phyloP scores from a whole-genome alignment of 2,797 vertebrate species.

The Eulemur mongoz region DNA sequence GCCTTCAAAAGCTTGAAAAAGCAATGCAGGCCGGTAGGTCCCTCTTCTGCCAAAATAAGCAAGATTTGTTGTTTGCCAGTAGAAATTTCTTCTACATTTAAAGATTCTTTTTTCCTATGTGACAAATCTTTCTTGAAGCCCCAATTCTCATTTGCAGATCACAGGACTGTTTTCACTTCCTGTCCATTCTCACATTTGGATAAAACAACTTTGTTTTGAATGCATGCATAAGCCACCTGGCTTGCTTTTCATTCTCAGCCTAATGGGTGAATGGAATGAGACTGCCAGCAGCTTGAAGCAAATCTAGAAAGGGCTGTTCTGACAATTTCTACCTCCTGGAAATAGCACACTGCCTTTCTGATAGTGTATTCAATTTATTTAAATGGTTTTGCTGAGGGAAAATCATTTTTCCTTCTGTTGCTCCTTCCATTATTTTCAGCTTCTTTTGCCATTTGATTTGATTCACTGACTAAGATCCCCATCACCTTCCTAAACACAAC shows the following conservation, averaged over 20 bases:
- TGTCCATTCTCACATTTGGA: slow-evolving; percentile 66
- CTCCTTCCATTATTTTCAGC: slow-evolving; percentile 24
- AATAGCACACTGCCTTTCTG: slow-evolving; percentile 55
- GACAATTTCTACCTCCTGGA: slow-evolving; percentile 56
- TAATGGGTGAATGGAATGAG: slow-evolving; percentile 57
- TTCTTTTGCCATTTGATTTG: background rate
- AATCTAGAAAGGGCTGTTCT: slow-evolving; percentile 64
- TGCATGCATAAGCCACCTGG: slow-evolving; percentile 66
- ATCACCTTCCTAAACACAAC: background rate
- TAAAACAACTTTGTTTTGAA: slow-evolving; percentile 60
- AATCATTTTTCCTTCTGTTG: slow-evolving; percentile 54
- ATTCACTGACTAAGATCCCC: background rate
- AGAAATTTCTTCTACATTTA: slow-evolving; percentile 25
- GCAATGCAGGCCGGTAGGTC: background rate
- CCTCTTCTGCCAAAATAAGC: slow-evolving; percentile 19
- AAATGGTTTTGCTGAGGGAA: slow-evolving; percentile 47
- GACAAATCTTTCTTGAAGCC: slow-evolving; percentile 36
- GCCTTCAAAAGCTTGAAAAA: slow-evolving; percentile 1
- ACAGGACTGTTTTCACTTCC: slow-evolving; percentile 62
- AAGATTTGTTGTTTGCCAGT: slow-evolving; percentile 16
- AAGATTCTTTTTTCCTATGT: background rate
- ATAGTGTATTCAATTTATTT: slow-evolving; percentile 63
- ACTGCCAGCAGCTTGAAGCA: slow-evolving; percentile 52
- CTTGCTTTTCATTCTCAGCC: slow-evolving; percentile 48
- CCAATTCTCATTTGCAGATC: slow-evolving; percentile 69